phyloP scores from a whole-genome alignment of 2,797 vertebrate genomes.

The Neopelma chrysocephalum region DNA sequence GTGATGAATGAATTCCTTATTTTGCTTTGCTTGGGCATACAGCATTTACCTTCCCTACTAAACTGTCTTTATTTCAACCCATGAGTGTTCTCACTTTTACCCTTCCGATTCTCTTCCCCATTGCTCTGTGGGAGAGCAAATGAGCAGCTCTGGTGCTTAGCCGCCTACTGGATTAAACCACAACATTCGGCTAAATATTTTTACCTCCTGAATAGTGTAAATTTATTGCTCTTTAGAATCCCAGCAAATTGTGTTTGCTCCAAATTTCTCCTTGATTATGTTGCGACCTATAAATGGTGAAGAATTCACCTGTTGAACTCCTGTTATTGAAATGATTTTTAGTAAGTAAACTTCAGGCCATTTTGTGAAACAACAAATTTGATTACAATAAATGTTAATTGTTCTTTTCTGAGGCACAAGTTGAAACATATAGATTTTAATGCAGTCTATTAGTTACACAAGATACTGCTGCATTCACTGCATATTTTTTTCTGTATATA shows the following conservation, averaged over 20 bases:
- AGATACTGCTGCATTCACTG: not conserved
- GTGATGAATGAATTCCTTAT: not conserved
- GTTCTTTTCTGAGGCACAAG: not conserved
- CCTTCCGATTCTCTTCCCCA: not conserved
- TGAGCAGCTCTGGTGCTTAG: not conserved
- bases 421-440: not conserved
- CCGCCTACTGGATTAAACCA: not conserved
- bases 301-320: not conserved
- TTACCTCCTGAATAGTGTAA: not conserved
- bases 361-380: not conserved
- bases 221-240: not conserved
- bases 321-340: not conserved
- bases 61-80: not conserved
- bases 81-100: not conserved
- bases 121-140: not conserved
- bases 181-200: not conserved
- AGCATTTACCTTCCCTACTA: not conserved
- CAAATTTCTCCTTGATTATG: not conserved
- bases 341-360: not conserved
- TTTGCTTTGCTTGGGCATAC: not conserved
- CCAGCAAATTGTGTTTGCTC: not conserved
- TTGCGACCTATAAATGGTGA: not conserved
- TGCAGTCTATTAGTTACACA: not conserved
- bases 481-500: not conserved
- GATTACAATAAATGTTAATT: not conserved